Conservation (phyloP, 2,888 invertebrate genomes). For the Frankliniella intonsa region DNA sequence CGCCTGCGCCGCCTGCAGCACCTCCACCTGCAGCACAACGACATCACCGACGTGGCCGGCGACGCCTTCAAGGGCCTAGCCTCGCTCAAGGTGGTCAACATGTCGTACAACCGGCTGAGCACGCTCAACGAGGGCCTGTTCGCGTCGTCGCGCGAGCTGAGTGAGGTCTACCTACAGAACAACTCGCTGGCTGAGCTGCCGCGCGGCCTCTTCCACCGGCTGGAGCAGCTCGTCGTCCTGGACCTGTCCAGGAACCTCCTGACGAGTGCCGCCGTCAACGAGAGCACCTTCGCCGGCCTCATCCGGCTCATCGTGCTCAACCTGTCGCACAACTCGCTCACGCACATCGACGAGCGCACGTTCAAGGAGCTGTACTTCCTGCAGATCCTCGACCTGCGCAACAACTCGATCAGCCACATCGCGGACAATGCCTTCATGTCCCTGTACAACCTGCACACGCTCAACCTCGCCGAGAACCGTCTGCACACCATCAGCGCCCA, state of each 20-base stretch:
- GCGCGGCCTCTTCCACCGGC: constrained; percentile 73
- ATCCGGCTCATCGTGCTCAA: constrained; percentile 80
- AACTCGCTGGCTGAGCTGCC: constrained; percentile 80
- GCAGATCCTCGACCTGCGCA: constrained; percentile 78
- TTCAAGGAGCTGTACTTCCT: constrained; percentile 83
- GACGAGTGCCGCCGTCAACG: constrained; percentile 77
- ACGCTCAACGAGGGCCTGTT: constrained; percentile 77
- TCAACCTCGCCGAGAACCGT: constrained; percentile 83
- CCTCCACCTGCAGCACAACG: constrained; percentile 76
- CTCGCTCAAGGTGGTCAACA: constrained; percentile 73
- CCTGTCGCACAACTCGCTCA: constrained; percentile 79
- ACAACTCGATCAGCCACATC: constrained; percentile 83
- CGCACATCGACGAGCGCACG: constrained; percentile 73
- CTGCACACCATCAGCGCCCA: constrained; percentile 75
- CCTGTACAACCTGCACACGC: constrained; percentile 80
- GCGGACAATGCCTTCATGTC: constrained; percentile 84
- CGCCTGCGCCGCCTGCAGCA: constrained; percentile 72
- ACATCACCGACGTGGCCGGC: constrained; percentile 70
- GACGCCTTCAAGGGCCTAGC: constrained; percentile 74
- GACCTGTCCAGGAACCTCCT: constrained; percentile 81
- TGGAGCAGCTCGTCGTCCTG: constrained; percentile 77
- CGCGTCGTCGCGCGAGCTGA: constrained; percentile 71
- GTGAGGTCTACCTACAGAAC: constrained; percentile 78
- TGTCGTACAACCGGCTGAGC: constrained; percentile 79
- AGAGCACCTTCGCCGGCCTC: constrained; percentile 77